A percentile compares a stretch with the other conserved stretches of the same genome.
phyloP scores from a whole-genome alignment of 2,113 vertebrate genomes.

The Alouatta palliata region DNA sequence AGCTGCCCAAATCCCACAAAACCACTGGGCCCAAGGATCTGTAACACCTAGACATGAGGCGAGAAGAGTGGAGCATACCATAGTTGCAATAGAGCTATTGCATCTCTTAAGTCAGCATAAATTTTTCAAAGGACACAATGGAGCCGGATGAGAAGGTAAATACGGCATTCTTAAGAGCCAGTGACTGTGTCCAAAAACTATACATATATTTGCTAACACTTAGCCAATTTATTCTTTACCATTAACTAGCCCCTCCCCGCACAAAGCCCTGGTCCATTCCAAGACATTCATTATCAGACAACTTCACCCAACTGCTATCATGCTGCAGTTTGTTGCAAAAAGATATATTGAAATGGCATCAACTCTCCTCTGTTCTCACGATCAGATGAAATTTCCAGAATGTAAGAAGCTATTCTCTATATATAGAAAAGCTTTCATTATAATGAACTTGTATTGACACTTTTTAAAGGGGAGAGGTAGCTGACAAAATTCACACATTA shows the following conservation, averaged over 20 bases:
- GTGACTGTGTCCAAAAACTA: not conserved
- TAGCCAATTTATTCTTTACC: not conserved
- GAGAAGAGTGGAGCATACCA: not conserved
- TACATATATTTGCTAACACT: not conserved
- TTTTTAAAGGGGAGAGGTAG: not conserved
- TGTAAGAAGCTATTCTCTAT: constrained; percentile 37
- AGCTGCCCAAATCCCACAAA: not conserved
- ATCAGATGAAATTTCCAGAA: constrained; percentile 45
- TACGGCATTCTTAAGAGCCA: not conserved
- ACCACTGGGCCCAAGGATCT: not conserved
- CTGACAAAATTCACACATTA: constrained; percentile 26
- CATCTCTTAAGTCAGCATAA: not conserved
- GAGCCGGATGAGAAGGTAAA: not conserved
- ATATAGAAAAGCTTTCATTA: constrained; percentile 39
- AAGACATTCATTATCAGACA: constrained; percentile 2
- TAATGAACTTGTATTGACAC: not conserved
- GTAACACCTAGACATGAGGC: not conserved
- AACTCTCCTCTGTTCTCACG: constrained; percentile 39
- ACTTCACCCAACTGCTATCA: not conserved
- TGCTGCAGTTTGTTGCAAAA: constrained; percentile 46
- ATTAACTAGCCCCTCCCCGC: not conserved
- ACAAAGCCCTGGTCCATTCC: not conserved
- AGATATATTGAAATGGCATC: constrained; percentile 33
- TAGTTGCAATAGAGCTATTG: not conserved
- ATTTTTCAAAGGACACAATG: constrained; percentile 5